Evolutionary conservation across 2,888 invertebrate species (phyloP).

Genomic region (Cryptosula pallasiana): DNA sequence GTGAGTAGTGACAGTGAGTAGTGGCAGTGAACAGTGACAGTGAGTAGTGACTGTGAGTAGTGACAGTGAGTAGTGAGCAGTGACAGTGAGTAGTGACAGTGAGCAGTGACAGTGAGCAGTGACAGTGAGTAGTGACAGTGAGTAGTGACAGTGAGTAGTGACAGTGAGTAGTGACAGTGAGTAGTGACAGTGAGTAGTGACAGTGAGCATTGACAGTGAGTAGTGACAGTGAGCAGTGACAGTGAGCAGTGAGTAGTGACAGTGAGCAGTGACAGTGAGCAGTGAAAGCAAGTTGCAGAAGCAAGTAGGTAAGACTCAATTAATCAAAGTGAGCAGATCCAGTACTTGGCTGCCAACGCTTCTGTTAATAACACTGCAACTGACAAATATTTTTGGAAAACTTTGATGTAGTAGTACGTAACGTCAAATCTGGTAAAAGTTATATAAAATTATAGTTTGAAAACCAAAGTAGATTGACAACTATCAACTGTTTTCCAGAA

Average conservation of each 20-base stretch:
- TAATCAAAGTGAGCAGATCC: too few relatives aligned
- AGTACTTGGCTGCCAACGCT: too few relatives aligned
- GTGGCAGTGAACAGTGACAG: not conserved
- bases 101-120: not conserved
- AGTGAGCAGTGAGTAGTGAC: not conserved
- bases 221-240: not conserved
- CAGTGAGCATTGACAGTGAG: not conserved
- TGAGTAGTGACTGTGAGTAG: constrained; percentile 3
- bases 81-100: not conserved
- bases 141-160: not conserved
- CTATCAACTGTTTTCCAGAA: too few relatives aligned
- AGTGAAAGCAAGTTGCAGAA: not conserved
- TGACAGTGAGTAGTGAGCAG: constrained; percentile 13
- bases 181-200: not conserved
- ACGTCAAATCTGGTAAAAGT: too few relatives aligned
- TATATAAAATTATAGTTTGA: too few relatives aligned
- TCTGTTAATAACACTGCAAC: too few relatives aligned
- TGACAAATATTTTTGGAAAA: too few relatives aligned
- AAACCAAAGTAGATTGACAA: too few relatives aligned
- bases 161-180: not conserved
- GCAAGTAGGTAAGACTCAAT: not conserved
- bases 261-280: not conserved
- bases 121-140: not conserved
- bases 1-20: not conserved
- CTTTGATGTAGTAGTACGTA: too few relatives aligned